These are phyloP conservation scores for Verasper variegatus DNA, from an alignment of 2,113 vertebrate genomes.

Conservation along the genomic window DNA sequence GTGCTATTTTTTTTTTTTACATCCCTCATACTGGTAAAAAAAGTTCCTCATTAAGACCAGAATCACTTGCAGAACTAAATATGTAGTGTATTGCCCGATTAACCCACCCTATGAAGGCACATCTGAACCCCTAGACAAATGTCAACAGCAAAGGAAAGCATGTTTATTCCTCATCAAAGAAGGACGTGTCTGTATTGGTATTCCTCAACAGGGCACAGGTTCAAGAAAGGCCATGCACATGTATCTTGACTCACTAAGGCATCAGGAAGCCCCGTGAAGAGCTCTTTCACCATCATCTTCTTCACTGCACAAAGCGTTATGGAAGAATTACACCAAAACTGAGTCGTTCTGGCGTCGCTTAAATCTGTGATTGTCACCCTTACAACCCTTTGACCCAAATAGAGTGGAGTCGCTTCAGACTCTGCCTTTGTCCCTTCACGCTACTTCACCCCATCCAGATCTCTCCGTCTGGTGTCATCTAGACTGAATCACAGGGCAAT, in stretches of 20 bases:
- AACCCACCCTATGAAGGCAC: no score
- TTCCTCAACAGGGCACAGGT: not conserved
- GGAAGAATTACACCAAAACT: constrained; percentile 23
- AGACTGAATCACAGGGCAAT: constrained; percentile 75
- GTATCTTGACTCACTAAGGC: not conserved
- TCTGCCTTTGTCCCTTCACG: constrained; percentile 50
- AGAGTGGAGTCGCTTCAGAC: constrained; percentile 46
- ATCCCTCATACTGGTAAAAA: no score
- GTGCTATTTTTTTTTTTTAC: no score
- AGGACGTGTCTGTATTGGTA: not conserved
- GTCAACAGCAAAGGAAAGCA: not conserved
- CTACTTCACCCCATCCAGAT: constrained; percentile 53
- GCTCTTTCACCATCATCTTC: not conserved
- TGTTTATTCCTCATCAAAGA: not conserved
- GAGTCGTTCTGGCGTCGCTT: constrained; percentile 27
- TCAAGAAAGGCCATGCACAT: not conserved
- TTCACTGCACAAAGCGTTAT: constrained; percentile 8
- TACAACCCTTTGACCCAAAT: constrained; percentile 66
- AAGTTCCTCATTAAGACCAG: no score
- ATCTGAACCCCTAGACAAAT: not conserved
- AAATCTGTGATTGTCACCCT: constrained; percentile 55
- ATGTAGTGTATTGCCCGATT: no score
- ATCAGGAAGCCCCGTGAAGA: not conserved
- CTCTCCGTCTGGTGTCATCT: constrained; percentile 67
- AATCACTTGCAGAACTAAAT: no score